A percentile compares a stretch with the other conserved stretches of the same genome.
phyloP scores from a whole-genome alignment of 2,888 invertebrate genomes.

The Morpho achilles region DNA sequence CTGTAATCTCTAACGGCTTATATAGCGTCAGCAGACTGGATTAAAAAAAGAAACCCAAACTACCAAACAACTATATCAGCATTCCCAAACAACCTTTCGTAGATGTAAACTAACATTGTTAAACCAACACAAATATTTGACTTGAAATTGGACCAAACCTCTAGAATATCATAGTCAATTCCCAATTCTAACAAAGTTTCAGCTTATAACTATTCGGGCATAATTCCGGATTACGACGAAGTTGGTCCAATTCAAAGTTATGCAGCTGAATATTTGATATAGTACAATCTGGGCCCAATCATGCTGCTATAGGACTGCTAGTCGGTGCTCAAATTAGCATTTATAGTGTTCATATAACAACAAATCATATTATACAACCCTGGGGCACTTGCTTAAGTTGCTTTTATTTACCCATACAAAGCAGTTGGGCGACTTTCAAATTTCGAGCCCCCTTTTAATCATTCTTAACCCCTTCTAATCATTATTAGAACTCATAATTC shows the following conservation, averaged over 20 bases:
- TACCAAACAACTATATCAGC: too few relatives aligned
- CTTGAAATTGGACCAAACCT: constrained; percentile 7
- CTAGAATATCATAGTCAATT: constrained; percentile 14
- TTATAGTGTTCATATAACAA: neutral
- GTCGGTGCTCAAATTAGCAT: neutral
- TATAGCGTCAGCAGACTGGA: too few relatives aligned
- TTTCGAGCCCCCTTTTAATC: too few relatives aligned
- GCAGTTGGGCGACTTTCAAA: too few relatives aligned
- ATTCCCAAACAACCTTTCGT: neutral
- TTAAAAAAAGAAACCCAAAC: too few relatives aligned
- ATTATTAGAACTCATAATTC: too few relatives aligned
- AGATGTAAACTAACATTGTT: neutral
- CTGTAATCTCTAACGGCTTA: too few relatives aligned
- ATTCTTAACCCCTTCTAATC: too few relatives aligned
- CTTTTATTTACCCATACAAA: too few relatives aligned
- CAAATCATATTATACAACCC: neutral
- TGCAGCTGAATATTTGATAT: constrained; percentile 14
- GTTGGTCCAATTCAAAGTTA: constrained; percentile 12
- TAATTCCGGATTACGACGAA: constrained; percentile 16
- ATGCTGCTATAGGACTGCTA: constrained; percentile 1
- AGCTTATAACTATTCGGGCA: constrained; percentile 15
- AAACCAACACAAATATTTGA: neutral
- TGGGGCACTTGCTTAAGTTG: neutral
- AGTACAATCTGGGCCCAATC: constrained; percentile 14
- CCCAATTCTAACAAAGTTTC: constrained; percentile 12